Evolutionary conservation across 2,888 invertebrate species (phyloP), one percentile per base, ranked within the genome.

Genomic region (Eupithecia subumbrata): DNA sequence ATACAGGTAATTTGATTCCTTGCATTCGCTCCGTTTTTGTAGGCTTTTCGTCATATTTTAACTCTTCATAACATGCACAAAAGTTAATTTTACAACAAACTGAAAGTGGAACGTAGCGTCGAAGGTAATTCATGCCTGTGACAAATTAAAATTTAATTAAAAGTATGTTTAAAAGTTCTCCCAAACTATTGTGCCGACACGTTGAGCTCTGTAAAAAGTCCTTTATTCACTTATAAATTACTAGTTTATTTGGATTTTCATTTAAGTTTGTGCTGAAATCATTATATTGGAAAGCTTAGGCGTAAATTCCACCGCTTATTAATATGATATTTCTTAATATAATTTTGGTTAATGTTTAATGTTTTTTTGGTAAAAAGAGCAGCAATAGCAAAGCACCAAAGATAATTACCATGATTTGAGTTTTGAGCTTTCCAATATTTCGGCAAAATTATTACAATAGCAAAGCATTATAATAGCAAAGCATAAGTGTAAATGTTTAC

Each of bases 61-160:
- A 52, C 2, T 52, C n/a, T 3, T 56, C 11, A 4, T 22, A 56
- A 11, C n/a, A 22, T 22, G 22, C 11, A 1, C 52, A 56, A 56
- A 22, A 56, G n/a, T 56, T 56, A 48, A 56, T 56, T 56, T 56
- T 22, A 56, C 4, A 9, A n/a, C 52, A 5, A 48, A 56, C 69
- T 69, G 64, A 64, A 72, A 72, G 22, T 22, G 56, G 56, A 48
- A 72, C 56, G 69, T 43, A 52, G 66, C 64, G 37, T 22, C 22
- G 22, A 56, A 73, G 70, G 69, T 63, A 48, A 52, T 56, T 69
- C 40, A 69, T 69, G 66, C 69, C 30, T 30, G 56, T 30, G 69
- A 73, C 48, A 25, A 63, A 74, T 75, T 75, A 76, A 72, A 63
- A 77, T 77, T 75, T 73, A 76, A 77, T 74, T 75, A 75, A 76